Conservation (phyloP, 2,888 invertebrate genomes). For the Cosmorhoe ocellata region DNA sequence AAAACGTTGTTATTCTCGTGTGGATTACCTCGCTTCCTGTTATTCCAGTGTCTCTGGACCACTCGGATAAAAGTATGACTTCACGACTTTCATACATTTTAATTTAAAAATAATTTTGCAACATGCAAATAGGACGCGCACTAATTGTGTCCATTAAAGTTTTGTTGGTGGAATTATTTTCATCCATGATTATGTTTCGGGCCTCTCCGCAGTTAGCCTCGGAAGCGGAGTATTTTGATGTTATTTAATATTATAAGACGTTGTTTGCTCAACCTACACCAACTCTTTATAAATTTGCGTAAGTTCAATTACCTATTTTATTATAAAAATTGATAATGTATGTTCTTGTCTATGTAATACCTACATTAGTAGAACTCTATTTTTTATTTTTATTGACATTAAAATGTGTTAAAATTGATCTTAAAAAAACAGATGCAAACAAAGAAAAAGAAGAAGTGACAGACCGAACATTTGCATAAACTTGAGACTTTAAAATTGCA, state of each 20-base stretch:
- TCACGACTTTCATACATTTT: constrained; percentile 48
- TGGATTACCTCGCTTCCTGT: constrained; percentile 66
- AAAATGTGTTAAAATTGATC: no score
- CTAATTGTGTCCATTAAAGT: constrained; percentile 59
- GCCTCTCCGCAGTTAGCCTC: constrained; percentile 6
- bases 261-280: constrained; percentile 1
- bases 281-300: background rate
- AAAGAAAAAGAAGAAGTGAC: no score
- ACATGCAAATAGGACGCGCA: constrained; percentile 42
- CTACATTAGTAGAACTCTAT: no score
- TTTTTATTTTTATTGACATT: no score
- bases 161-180: constrained; percentile 47
- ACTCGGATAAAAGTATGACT: constrained; percentile 55
- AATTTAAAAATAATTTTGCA: constrained; percentile 54
- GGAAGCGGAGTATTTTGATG: constrained; percentile 16
- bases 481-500: no score
- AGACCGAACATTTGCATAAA: no score
- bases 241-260: constrained; percentile 18
- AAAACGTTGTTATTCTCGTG: constrained; percentile 74
- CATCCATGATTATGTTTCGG: constrained; percentile 43
- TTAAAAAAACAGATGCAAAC: no score
- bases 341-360: no score
- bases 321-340: no score
- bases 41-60: constrained; percentile 51
- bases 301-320: no score